phyloP scores from a whole-genome alignment of 2,797 vertebrate species.

The Cuniculus paca region DNA sequence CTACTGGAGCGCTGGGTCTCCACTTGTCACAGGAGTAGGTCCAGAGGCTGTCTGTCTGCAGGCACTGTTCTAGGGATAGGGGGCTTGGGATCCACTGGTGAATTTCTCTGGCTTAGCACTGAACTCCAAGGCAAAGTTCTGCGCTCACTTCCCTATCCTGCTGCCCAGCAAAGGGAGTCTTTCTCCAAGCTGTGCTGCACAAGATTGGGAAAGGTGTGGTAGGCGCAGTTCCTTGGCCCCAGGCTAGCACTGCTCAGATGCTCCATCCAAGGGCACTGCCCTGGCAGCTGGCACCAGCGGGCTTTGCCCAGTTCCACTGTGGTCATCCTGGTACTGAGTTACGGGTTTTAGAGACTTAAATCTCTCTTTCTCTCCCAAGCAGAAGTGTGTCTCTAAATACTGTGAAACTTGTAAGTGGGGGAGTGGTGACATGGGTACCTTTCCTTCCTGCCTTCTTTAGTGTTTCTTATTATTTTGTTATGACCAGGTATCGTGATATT shows the following conservation, averaged over 20 bases:
- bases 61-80: neutral
- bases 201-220: neutral
- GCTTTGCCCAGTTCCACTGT: neutral
- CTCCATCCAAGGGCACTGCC: neutral
- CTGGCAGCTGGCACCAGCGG: neutral
- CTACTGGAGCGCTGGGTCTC: neutral
- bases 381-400: neutral
- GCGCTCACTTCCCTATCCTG: neutral
- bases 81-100: neutral
- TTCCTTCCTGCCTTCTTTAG: neutral
- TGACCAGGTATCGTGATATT: neutral
- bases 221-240: too few relatives aligned
- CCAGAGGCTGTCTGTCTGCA: neutral
- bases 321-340: neutral
- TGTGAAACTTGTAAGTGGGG: neutral
- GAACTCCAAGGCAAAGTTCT: neutral
- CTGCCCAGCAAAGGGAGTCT: neutral
- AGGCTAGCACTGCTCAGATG: too few relatives aligned
- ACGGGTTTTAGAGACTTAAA: neutral
- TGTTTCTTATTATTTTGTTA: neutral
- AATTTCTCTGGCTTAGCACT: neutral
- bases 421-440: neutral
- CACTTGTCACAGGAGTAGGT: neutral
- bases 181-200: neutral
- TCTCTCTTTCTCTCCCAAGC: neutral